phyloP scores from a whole-genome alignment of 2,888 invertebrate genomes.

The Eustalomyia histrio region DNA sequence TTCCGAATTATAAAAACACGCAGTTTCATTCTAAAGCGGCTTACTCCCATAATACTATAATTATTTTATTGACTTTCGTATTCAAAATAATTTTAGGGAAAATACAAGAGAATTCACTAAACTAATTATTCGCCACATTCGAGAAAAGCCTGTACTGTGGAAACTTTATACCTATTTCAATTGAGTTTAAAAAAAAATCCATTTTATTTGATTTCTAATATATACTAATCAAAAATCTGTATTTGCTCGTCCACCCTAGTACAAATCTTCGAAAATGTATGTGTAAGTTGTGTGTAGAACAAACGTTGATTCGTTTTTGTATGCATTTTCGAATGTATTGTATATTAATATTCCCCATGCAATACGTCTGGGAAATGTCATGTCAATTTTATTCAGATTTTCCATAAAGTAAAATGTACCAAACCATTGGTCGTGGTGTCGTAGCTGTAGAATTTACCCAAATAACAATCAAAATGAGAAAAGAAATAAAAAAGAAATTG shows the following conservation, averaged over 20 bases:
- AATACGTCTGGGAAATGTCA: slow-evolving; percentile 69
- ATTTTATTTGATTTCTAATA: too few relatives aligned
- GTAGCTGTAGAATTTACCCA: slow-evolving; percentile 53
- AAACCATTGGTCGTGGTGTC: slow-evolving; percentile 60
- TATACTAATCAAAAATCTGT: too few relatives aligned
- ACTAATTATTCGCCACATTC: too few relatives aligned
- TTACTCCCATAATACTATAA: too few relatives aligned
- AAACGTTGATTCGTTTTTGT: slow-evolving; percentile 13
- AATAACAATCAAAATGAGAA: slow-evolving; percentile 51
- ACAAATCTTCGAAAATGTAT: background rate
- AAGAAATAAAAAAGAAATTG: slow-evolving; percentile 17
- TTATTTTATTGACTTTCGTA: too few relatives aligned
- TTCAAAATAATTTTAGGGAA: too few relatives aligned
- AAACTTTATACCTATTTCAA: too few relatives aligned
- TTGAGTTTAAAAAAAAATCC: too few relatives aligned
- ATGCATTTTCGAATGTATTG: slow-evolving; percentile 49
- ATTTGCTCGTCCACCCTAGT: background rate
- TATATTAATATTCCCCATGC: slow-evolving; percentile 68
- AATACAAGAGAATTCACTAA: too few relatives aligned
- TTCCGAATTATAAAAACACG: too few relatives aligned
- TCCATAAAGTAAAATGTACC: slow-evolving; percentile 61
- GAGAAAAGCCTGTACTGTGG: too few relatives aligned
- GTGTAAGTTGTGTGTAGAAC: slow-evolving; percentile 5
- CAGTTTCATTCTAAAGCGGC: too few relatives aligned
- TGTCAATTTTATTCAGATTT: slow-evolving; percentile 70